Evolutionary conservation across 2,797 vertebrate species (phyloP).

Genomic region (Mastacembelus armatus): DNA sequence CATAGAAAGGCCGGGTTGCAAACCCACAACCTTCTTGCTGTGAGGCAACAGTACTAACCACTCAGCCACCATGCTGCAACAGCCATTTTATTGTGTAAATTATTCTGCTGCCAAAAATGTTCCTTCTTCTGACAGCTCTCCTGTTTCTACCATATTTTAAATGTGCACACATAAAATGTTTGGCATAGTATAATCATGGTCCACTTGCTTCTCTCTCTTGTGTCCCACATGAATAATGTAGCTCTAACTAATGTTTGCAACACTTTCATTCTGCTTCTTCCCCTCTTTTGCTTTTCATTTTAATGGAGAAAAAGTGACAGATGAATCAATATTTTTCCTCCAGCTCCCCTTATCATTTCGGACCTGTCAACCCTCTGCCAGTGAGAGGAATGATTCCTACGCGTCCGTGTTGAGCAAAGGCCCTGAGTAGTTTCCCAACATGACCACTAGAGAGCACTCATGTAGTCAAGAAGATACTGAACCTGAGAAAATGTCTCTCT

Average conservation of each 20-base stretch:
- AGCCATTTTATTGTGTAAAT: too few species aligned
- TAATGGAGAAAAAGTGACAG: conserved; percentile 52
- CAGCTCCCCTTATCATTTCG: conserved; percentile 50
- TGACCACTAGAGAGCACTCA: conserved; percentile 76
- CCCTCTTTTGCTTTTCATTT: conserved; percentile 40
- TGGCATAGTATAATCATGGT: background rate
- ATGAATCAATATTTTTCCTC: conserved; percentile 56
- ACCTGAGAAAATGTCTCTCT: background rate
- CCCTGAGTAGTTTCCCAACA: conserved; percentile 18
- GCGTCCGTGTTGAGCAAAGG: background rate
- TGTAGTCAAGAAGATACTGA: conserved; percentile 41
- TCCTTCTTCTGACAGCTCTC: background rate
- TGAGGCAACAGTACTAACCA: too few species aligned
- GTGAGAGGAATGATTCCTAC: conserved; percentile 31
- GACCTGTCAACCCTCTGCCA: conserved; percentile 41
- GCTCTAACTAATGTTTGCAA: conserved; percentile 12
- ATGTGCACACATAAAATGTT: conserved; percentile 33
- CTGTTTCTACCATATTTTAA: background rate
- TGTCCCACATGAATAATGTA: conserved; percentile 12
- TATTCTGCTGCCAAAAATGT: background rate
- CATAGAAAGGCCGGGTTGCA: too few species aligned
- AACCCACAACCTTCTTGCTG: too few species aligned
- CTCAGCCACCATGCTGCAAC: too few species aligned
- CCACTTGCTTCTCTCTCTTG: background rate
- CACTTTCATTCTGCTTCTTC: conserved; percentile 21